A percentile compares a stretch with the other conserved stretches of the same genome.
These are phyloP conservation scores for Leptinotarsa haldemani DNA, from an alignment of 2,888 invertebrate genomes.

Conservation along the genomic window DNA sequence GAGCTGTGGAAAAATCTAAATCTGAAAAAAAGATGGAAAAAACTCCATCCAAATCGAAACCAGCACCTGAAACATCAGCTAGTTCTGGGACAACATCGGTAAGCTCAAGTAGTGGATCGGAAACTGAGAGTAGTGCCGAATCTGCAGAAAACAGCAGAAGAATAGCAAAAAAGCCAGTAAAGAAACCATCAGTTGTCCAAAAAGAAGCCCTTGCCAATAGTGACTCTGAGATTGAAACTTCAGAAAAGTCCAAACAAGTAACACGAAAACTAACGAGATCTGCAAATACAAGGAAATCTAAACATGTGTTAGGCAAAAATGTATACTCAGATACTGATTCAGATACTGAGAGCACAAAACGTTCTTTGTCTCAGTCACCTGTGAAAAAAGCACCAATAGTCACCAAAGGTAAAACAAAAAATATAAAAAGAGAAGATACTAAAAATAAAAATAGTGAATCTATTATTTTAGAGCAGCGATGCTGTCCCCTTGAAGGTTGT, in stretches of 20 bases:
- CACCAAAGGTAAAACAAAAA: constrained; percentile 67
- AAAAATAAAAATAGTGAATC: constrained; percentile 58
- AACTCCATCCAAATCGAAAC: constrained; percentile 72
- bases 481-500: constrained; percentile 89
- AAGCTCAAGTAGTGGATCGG: constrained; percentile 59
- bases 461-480: constrained; percentile 71
- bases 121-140: constrained; percentile 57
- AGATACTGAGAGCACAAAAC: constrained; percentile 70
- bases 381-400: constrained; percentile 71
- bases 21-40: constrained; percentile 57
- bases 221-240: constrained; percentile 60
- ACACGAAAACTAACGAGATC: constrained; percentile 79
- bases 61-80: constrained; percentile 63
- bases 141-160: constrained; percentile 53
- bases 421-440: constrained; percentile 61
- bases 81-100: constrained; percentile 63
- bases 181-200: constrained; percentile 57
- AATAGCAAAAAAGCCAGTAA: constrained; percentile 55
- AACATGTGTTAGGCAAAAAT: constrained; percentile 71
- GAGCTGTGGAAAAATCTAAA: constrained; percentile 59
- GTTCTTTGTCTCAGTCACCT: constrained; percentile 73
- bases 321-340: constrained; percentile 76
- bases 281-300: constrained; percentile 75
- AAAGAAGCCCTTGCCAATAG: constrained; percentile 53
- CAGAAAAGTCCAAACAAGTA: constrained; percentile 59